Percentiles rank a stretch among this genome's conserved stretches.
Evolutionary conservation across 2,888 invertebrate genomes (phyloP).

Genomic region (Catocala nupta): DNA sequence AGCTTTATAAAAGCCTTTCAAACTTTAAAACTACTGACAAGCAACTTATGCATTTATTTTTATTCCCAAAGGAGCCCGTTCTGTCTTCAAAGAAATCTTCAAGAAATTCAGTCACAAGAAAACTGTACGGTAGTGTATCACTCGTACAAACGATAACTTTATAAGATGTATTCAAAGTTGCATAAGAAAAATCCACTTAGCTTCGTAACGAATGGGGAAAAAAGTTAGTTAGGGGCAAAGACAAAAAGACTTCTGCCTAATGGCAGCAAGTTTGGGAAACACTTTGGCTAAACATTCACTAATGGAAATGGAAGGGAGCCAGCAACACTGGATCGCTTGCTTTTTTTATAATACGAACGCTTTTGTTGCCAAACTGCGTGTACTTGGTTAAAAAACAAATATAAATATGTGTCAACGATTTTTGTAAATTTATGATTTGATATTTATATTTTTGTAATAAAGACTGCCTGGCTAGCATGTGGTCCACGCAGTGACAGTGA

Average conservation of each 20-base stretch:
- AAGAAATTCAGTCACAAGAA: neutral
- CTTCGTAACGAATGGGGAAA: constrained; percentile 68
- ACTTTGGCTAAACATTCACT: constrained; percentile 86
- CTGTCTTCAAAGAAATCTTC: constrained; percentile 4
- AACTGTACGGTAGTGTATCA: constrained; percentile 11
- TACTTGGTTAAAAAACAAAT: constrained; percentile 49
- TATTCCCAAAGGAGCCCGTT: constrained; percentile 3
- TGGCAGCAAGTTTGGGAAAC: constrained; percentile 84
- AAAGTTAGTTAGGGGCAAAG: constrained; percentile 77
- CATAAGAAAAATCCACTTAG: constrained; percentile 76
- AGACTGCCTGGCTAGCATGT: too few relatives aligned
- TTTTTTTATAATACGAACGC: constrained; percentile 68
- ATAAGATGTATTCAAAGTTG: constrained; percentile 48
- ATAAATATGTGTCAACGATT: constrained; percentile 23
- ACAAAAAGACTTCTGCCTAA: constrained; percentile 81
- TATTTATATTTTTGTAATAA: constrained; percentile 6
- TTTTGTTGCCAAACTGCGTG: constrained; percentile 74
- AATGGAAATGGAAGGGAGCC: constrained; percentile 86
- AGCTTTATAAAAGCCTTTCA: constrained; percentile 7
- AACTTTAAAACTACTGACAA: constrained; percentile 22
- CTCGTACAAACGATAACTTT: constrained; percentile 30
- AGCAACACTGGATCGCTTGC: constrained; percentile 72
- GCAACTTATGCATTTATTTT: constrained; percentile 36
- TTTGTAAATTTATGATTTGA: constrained; percentile 11
- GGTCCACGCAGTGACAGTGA: too few relatives aligned